These are phyloP conservation scores for Morpho deidamia DNA, from an alignment of 2,888 invertebrate genomes.

Conservation along the genomic window DNA sequence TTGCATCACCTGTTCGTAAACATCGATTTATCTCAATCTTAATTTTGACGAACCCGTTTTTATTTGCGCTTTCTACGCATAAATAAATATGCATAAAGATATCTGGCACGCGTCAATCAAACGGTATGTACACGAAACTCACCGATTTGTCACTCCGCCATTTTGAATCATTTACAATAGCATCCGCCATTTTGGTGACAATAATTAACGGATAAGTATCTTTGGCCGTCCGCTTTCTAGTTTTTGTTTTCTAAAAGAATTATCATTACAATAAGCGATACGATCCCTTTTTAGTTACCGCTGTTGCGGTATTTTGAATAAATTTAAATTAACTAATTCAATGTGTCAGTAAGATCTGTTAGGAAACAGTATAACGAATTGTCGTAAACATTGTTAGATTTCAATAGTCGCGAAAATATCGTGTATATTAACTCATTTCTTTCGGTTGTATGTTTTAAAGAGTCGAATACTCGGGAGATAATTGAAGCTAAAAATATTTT, in stretches of 20 bases:
- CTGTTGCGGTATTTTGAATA: slow-evolving; percentile 75
- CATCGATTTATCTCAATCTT: slow-evolving; percentile 62
- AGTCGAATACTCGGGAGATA: slow-evolving; percentile 17
- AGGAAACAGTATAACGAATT: slow-evolving; percentile 47
- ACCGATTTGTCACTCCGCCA: slow-evolving; percentile 73
- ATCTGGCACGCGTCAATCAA: slow-evolving; percentile 78
- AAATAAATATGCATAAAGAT: slow-evolving; percentile 72
- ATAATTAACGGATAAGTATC: slow-evolving; percentile 76
- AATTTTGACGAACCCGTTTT: slow-evolving; percentile 63
- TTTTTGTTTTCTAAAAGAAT: slow-evolving; percentile 76
- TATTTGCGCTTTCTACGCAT: slow-evolving; percentile 75
- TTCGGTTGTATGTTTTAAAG: slow-evolving; percentile 1
- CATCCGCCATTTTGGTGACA: slow-evolving; percentile 72
- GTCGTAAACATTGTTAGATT: neutral
- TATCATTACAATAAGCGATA: slow-evolving; percentile 74
- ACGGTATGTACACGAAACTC: slow-evolving; percentile 63
- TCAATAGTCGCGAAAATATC: slow-evolving; percentile 1
- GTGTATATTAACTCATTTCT: neutral
- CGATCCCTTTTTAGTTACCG: slow-evolving; percentile 73
- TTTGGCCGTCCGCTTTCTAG: slow-evolving; percentile 69
- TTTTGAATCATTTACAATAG: slow-evolving; percentile 67
- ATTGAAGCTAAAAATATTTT: slow-evolving; percentile 52
- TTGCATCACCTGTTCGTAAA: slow-evolving; percentile 47
- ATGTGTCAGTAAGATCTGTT: slow-evolving; percentile 44
- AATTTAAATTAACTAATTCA: slow-evolving; percentile 44